Conservation (phyloP, 1,140 invertebrate species). For the Bombus superbus region DNA sequence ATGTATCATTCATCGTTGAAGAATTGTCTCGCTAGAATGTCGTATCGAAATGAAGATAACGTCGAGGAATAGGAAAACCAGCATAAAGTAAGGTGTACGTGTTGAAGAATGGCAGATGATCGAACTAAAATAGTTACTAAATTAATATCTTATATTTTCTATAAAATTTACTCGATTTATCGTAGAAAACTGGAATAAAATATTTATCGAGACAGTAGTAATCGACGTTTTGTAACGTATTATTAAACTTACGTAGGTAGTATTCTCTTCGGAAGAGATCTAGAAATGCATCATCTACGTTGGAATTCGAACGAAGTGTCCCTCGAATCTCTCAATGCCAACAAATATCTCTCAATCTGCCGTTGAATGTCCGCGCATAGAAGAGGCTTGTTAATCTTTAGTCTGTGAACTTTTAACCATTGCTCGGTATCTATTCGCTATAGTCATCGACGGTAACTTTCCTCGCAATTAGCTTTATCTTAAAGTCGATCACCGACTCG, state of each 20-base stretch:
- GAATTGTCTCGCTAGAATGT: not conserved
- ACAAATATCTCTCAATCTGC: not conserved
- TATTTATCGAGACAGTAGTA: not conserved
- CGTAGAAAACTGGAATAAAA: not conserved
- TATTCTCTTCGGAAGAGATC: not conserved
- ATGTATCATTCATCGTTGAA: not conserved
- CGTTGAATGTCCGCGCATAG: not conserved
- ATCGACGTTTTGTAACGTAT: not conserved
- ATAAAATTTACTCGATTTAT: not conserved
- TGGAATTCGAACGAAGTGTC: not conserved
- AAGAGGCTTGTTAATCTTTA: conserved; percentile 7
- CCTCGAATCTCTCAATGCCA: not conserved
- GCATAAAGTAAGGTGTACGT: not conserved
- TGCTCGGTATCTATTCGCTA: not conserved
- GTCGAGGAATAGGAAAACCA: not conserved
- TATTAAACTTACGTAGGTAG: not conserved
- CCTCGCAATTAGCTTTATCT: conserved; percentile 9
- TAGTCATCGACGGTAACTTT: not conserved
- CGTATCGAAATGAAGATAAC: not conserved
- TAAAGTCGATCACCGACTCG: conserved; percentile 15
- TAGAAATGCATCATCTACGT: not conserved
- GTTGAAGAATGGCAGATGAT: too few species aligned
- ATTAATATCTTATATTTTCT: not conserved
- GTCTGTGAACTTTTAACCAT: conserved; percentile 15
- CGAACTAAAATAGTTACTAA: too few species aligned